Conservation (phyloP, 2,113 vertebrate species). For the Petromus typicus region DNA sequence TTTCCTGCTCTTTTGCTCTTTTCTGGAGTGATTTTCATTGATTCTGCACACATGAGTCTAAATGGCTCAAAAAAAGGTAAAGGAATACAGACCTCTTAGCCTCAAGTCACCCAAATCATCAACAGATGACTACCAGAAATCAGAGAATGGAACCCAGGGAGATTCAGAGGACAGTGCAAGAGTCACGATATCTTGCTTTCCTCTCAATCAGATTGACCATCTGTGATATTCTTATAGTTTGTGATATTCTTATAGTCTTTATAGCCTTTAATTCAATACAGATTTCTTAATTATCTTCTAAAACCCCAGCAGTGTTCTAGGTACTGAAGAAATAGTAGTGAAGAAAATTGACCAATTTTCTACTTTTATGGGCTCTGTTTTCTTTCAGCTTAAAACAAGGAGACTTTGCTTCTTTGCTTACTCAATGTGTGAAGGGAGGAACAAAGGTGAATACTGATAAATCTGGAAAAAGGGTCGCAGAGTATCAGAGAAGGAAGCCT, state of each 20-base stretch:
- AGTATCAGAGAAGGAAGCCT: conserved; percentile 11
- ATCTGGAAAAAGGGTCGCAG: conserved; percentile 65
- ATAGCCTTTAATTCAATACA: neutral
- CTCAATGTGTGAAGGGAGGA: neutral
- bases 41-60: fast-evolving
- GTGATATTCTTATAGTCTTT: no score
- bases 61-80: neutral
- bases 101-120: neutral
- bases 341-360: neutral
- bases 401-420: neutral
- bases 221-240: neutral
- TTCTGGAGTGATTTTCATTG: neutral
- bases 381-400: neutral
- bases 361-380: neutral
- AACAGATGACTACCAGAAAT: neutral
- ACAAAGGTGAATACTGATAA: conserved; percentile 51
- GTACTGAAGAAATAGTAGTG: neutral
- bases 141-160: neutral
- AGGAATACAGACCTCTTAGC: neutral
- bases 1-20: neutral
- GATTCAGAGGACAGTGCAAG: neutral
- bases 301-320: neutral
- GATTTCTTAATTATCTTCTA: neutral
- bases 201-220: neutral
- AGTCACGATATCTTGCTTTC: neutral